phyloP scores from a whole-genome alignment of 2,888 invertebrate genomes.

The Plagodis pulveraria region DNA sequence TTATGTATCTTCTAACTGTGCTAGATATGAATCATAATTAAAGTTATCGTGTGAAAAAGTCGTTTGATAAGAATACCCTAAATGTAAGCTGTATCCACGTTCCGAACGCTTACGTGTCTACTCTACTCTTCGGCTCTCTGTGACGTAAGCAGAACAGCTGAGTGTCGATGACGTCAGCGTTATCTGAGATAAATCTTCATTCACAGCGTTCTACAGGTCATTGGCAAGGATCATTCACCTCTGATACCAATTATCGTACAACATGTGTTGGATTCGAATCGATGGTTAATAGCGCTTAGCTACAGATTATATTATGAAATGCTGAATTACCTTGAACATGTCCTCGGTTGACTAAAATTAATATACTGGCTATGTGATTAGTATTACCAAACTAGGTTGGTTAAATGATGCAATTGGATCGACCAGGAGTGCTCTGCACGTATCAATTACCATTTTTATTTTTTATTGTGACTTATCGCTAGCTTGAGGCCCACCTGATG shows the following conservation, averaged over 20 bases:
- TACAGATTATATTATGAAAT: not conserved
- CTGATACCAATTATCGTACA: constrained; percentile 13
- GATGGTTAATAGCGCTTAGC: not conserved
- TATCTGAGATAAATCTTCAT: constrained; percentile 13
- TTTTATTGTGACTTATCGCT: no score
- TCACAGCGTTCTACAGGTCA: constrained; percentile 12
- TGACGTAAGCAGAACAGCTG: constrained; percentile 4
- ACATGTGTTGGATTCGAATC: constrained; percentile 8
- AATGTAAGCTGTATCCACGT: not conserved
- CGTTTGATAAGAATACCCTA: not conserved
- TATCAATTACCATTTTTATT: no score
- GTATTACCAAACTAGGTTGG: no score
- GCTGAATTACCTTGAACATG: not conserved
- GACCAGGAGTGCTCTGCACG: no score
- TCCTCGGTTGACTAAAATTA: not conserved
- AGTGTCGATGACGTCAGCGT: constrained; percentile 9
- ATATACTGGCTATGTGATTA: no score
- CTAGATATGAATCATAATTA: no score
- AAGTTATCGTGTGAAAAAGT: no score
- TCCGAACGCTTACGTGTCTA: constrained; percentile 1
- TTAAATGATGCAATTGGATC: no score
- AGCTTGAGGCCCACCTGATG: no score
- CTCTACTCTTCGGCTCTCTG: not conserved
- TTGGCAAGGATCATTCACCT: constrained; percentile 25
- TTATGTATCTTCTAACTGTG: no score